Evolutionary conservation across 2,113 vertebrate genomes (phyloP), one percentile per base, ranked within the genome.

Genomic region (Vicugna pacos): DNA sequence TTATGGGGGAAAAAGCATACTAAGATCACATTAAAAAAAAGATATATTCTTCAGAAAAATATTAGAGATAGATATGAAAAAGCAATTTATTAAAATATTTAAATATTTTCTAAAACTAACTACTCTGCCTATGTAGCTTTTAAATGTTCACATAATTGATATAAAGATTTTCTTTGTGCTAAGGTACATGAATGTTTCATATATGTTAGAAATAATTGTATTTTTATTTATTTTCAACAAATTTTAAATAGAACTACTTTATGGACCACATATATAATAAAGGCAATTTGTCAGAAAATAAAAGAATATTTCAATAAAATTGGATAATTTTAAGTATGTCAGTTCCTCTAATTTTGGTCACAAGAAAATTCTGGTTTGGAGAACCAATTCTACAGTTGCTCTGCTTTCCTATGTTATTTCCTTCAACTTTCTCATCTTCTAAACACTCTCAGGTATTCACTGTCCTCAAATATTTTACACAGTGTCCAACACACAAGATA

Each of bases 271-370:
- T 35, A 58, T n/a, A 72, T 42, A 80, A 91, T 60, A 76, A 87
- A 87, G 65, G 6, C 11, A 76, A 60, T 84, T 52, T 89, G 8
- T 72, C 32, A 84, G n/a, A 48, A 8, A 84, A 60, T 54, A 89
- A 94, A 94, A 79, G 15, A 73, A 15, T 38, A 85, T 69, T 84
- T 67, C 26, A 73, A 81, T n/a, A 93, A 65, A 67, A 80, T n/a
- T n/a, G 38, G 20, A 76, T 69, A 87, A 46, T 35, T 70, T 77
- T 12, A 90, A 35, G 22, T 62, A 75, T 26, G 64, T 62, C 77
- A 70, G 42, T 84, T 65, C 30, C 13, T 38, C 32, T 91, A 26
- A 70, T 64, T 80, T 86, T 75, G 50, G 38, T 92, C 58, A 65
- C 38, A 82, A 73, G 70, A 48, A 88, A 86, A 62, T 86, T 62